These are phyloP conservation scores for Bellardia pandia DNA, from an alignment of 2,888 invertebrate species.

Conservation along the genomic window DNA sequence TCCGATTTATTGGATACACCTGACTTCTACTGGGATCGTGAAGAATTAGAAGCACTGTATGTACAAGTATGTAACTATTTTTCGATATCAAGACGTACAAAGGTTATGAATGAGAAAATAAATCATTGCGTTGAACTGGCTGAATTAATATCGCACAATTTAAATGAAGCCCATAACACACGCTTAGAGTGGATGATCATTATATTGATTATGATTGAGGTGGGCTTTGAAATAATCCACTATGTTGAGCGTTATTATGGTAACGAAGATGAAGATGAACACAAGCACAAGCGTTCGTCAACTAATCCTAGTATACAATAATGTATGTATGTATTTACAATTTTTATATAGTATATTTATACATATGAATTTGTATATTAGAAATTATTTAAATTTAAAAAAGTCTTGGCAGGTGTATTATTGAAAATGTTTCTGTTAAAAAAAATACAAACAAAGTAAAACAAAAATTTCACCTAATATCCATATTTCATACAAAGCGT, in stretches of 20 bases:
- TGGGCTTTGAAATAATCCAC: slow-evolving; percentile 93
- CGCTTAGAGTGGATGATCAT: slow-evolving; percentile 99
- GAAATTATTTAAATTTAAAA: slow-evolving; percentile 13
- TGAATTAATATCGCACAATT: slow-evolving; percentile 93
- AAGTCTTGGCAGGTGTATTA: not conserved
- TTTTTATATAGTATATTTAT: not conserved
- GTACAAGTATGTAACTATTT: slow-evolving; percentile 93
- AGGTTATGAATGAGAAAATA: slow-evolving; percentile 98
- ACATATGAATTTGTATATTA: not conserved
- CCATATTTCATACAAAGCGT: too few species aligned
- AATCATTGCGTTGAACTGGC: slow-evolving; percentile 97
- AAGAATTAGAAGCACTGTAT: slow-evolving; percentile 93
- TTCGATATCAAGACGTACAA: slow-evolving; percentile 92
- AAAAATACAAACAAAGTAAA: not conserved
- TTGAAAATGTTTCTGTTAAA: not conserved
- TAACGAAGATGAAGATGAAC: slow-evolving; percentile 59
- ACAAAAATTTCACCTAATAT: too few species aligned
- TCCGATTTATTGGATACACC: slow-evolving; percentile 97
- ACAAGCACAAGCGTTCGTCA: slow-evolving; percentile 16
- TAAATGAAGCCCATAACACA: slow-evolving; percentile 96
- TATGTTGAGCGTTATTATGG: slow-evolving; percentile 87
- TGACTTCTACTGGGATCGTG: slow-evolving; percentile 99
- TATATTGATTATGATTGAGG: slow-evolving; percentile 96
- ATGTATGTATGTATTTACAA: not conserved
- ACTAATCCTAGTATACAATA: slow-evolving; percentile 39